Evolutionary conservation across 2,113 vertebrate species (phyloP).

Genomic region (Myrmophylax atrothorax): DNA sequence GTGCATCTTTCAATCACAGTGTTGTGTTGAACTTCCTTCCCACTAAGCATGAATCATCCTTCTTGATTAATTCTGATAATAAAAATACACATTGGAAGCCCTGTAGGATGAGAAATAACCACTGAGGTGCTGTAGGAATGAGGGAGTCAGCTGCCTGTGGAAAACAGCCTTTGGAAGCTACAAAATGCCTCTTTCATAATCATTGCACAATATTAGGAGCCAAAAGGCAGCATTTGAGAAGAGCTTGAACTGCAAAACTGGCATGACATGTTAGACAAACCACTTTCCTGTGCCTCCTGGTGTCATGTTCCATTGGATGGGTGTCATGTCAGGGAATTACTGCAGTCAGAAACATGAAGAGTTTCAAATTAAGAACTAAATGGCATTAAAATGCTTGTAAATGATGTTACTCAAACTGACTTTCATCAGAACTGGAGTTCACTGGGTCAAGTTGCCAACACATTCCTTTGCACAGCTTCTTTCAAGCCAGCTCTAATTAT

Average conservation of each 20-base stretch:
- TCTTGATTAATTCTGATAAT: not conserved
- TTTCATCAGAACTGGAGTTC: constrained; percentile 39
- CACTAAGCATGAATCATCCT: not conserved
- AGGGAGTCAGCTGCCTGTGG: not conserved
- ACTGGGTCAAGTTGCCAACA: constrained; percentile 52
- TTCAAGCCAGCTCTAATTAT: constrained; percentile 45
- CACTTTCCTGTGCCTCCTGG: not conserved
- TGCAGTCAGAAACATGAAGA: not conserved
- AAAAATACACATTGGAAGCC: not conserved
- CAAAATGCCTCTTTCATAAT: not conserved
- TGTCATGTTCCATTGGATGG: not conserved
- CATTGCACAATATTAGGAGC: not conserved
- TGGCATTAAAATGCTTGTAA: not conserved
- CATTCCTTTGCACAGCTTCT: constrained; percentile 56
- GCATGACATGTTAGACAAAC: not conserved
- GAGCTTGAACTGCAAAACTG: not conserved
- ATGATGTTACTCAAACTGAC: not conserved
- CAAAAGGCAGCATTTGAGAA: not conserved
- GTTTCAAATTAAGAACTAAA: not conserved
- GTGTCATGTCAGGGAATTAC: not conserved
- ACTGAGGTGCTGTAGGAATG: not conserved
- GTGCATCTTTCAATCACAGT: not conserved
- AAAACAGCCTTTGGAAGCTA: not conserved
- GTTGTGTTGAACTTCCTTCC: not conserved
- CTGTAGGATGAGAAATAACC: not conserved